Percentiles rank a stretch among this genome's conserved stretches.
phyloP scores from a whole-genome alignment of 1,140 invertebrate genomes.

The Seison nebaliae region DNA sequence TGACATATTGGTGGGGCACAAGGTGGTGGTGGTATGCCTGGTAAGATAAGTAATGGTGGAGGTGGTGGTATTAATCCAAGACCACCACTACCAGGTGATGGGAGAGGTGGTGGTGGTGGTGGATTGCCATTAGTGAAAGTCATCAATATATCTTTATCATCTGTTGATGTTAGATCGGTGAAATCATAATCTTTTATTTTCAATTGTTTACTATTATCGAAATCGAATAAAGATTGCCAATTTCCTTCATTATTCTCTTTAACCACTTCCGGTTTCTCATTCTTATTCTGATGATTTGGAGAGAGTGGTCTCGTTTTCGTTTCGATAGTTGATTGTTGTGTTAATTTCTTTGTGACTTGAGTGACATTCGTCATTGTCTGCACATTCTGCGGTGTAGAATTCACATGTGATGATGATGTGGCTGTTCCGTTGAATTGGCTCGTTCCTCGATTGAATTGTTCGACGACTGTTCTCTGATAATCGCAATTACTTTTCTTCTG shows the following conservation, averaged over 20 bases:
- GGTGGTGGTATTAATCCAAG: slow-evolving; percentile 13
- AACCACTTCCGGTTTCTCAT: no score
- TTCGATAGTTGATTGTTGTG: no score
- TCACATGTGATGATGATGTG: slow-evolving; percentile 32
- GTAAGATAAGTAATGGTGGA: slow-evolving; percentile 21
- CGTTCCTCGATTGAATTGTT: slow-evolving; percentile 5
- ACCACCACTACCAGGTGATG: slow-evolving; percentile 7
- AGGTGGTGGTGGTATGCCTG: slow-evolving; percentile 25
- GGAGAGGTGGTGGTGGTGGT: slow-evolving; percentile 18
- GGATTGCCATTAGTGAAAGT: slow-evolving; percentile 33
- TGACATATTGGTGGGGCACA: slow-evolving; percentile 13
- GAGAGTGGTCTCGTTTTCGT: no score
- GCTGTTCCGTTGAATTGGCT: slow-evolving; percentile 17
- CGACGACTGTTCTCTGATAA: slow-evolving; percentile 3
- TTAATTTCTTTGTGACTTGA: no score
- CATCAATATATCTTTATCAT: slow-evolving; percentile 26
- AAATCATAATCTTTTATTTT: slow-evolving; percentile 83
- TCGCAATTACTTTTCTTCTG: not conserved
- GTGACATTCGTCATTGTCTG: no score
- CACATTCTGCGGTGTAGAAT: slow-evolving; percentile 75
- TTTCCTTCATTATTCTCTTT: slow-evolving; percentile 48
- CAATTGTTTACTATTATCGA: no score
- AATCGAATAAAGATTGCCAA: no score
- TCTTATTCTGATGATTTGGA: no score
- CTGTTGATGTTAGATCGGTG: slow-evolving; percentile 48